Base-by-base conservation (phyloP, 1,140 invertebrate species). In the Metopolophium dirhodum region DNA sequence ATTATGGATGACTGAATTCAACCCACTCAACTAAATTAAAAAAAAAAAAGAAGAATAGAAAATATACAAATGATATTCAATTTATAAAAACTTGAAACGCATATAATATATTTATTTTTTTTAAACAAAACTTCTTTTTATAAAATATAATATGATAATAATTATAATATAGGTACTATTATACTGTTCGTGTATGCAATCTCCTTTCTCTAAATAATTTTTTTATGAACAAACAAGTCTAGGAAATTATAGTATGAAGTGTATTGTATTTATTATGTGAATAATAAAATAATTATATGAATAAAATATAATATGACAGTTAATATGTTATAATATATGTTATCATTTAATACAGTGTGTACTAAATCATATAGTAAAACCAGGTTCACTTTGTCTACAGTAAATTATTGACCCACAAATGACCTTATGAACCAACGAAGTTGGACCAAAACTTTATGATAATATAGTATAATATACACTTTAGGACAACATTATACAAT, bases 351-450 rank as follows among this genome's bases (percentile, higher is more conserved):
- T 22, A 7, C 6, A 54, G 11, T 51, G 18, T n/a, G 49, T 51
- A 35, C 51, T 35, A 87, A 49, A 88, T 88, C 20, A 14, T 22
- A 35, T 88, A 1, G 86, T 37, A 20, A 51, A 45, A 35, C 14
- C 26, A 26, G 18, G 47, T 35, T 22, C 47, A 88, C 47, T 51
- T 88, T 88, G 30, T 88, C 87, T 54, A 22, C 47, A 35, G 18
- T 35, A 88, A 88, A 88, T 88, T 88, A 88, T 51, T 49, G 87
- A 88, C 35, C 30, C 87, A 51, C 20, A 35, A 88, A 88, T 88
- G 47, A 51, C 47, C 45, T 49, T 35, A n/a, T 35, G 45, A 35
- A 11, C 20, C 47, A 51, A 35, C 35, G 18, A 88, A 88, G 87
- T 88, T 54, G 23, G 49, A 22, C 87, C 7, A 20, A 86, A 88